A percentile compares a stretch with the other conserved stretches of the same genome.
Conservation (phyloP, 1,140 invertebrate genomes). For the Bradysia coprophila region DNA sequence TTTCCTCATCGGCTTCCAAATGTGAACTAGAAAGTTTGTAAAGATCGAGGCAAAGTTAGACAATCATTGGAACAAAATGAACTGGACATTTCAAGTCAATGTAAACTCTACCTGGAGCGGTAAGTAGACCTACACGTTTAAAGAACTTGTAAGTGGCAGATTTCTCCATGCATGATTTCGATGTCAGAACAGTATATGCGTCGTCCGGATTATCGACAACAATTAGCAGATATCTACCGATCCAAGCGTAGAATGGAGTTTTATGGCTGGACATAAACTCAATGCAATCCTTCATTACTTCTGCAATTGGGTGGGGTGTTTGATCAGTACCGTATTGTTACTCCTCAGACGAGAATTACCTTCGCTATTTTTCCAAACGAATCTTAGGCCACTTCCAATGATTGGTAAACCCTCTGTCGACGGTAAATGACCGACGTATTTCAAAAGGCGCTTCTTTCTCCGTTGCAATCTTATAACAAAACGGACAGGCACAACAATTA, state of each 20-base stretch:
- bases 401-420: neutral
- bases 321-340: neutral
- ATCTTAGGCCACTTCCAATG: neutral
- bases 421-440: neutral
- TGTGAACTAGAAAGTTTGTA: neutral
- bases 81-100: neutral
- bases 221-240: neutral
- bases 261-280: neutral
- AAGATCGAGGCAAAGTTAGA: neutral
- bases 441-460: neutral
- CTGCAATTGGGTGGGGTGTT: neutral
- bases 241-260: neutral
- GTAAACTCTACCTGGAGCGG: neutral
- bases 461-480: neutral
- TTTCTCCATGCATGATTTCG: neutral
- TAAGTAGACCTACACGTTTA: neutral
- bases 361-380: neutral
- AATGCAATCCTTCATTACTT: neutral
- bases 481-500: neutral
- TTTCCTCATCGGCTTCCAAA: slow-evolving; percentile 1
- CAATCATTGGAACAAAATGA: neutral
- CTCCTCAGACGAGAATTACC: no score
- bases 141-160: neutral
- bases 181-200: neutral
- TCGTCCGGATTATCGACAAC: neutral